Evolutionary conservation across 2,888 invertebrate species (phyloP), one percentile per base, ranked within the genome.

Genomic region (Andrena dorsata): DNA sequence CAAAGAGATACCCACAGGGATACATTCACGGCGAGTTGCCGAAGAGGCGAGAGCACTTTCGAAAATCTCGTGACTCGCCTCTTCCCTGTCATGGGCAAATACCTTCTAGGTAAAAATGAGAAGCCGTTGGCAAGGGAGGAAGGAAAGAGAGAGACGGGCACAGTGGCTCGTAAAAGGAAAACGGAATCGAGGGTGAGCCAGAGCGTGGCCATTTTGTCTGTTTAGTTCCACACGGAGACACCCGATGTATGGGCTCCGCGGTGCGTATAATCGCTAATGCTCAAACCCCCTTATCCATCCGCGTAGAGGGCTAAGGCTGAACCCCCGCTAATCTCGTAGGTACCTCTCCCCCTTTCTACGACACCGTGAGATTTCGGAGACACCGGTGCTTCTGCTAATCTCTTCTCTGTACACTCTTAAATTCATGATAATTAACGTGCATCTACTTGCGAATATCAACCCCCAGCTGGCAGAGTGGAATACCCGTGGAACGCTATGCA

Each of bases 241-340:
- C 90, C 83, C 91, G 91, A 88, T 93, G 91, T 93, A 93, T 92
- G 91, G 92, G 78, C 78, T 89, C 92, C 89, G 73, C 91, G 90
- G 91, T 87, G 91, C 93, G 93, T 93, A 92, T 93, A 93, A 93
- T 93, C 93, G 93, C 93, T 93, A 93, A 93, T 93, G 91, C 90
- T 88, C 85, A 85, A 92, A 89, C 89, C 90, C 90, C 91, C 88
- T 85, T 87, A 88, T 88, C 77, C 86, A 80, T 84, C 76, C 77
- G 65, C 61, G 78, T 80, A 83, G 85, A 82, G 84, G 81, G 82
- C 80, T 82, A 81, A 85, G 81, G 75, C 78, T 68, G 83, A 83
- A 71, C 84, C 84, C 76, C 84, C 82, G 86, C 90, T 90, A 90
- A 89, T 90, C 89, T 89, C 76, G 76, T 88, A 86, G 85, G 72